Base-by-base conservation (phyloP, 2,797 vertebrate genomes). In the Phoxinus dragarum region DNA sequence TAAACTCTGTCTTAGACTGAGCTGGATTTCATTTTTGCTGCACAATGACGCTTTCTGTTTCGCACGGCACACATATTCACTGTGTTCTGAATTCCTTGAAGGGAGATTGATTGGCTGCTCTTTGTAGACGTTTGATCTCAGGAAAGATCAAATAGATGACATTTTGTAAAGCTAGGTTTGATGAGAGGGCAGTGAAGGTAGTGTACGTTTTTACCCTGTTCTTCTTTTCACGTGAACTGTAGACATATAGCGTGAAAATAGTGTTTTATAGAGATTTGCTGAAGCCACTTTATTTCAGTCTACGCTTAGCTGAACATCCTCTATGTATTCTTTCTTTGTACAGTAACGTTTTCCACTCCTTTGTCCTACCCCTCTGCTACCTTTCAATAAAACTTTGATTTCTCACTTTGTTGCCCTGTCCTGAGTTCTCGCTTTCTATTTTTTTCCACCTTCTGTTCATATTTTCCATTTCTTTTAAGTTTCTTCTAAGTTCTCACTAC, bases 371-470 rank as follows among this genome's bases (percentile, higher is more conserved):
- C 84, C 82, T 84, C 82, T 86, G 67, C 84, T 81, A 42, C 79
- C n/a, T 77, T 74, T 89, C 73, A 93, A 91, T 92, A 92, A 93
- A 92, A 82, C 11, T 72, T 75, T 21, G 54, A 85, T 80, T 72
- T 84, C 71, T 84, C 69, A 82, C 73, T 84, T 84, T 77, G 23
- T 86, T 72, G 38, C 77, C 74, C 66, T 83, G 52, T 77, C 77
- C 61, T 81, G 77, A 85, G n/a, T 81, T 88, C 75, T 87, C 79
- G 0, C 10, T 71, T 88, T 88, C 44, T 84, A 81, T 42, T 12
- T 74, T 71, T 80, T 84, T 14, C 23, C 64, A 21, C 14, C 7
- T 19, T 49, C 38, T 67, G 69, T 38, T 47, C 42, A 67, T 17
- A 42, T 84, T 81, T 82, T 81, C 34, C 79, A 34, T 27, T 42